Evolutionary conservation across 1,140 invertebrate genomes (phyloP).

Genomic region (Atta cephalotes): DNA sequence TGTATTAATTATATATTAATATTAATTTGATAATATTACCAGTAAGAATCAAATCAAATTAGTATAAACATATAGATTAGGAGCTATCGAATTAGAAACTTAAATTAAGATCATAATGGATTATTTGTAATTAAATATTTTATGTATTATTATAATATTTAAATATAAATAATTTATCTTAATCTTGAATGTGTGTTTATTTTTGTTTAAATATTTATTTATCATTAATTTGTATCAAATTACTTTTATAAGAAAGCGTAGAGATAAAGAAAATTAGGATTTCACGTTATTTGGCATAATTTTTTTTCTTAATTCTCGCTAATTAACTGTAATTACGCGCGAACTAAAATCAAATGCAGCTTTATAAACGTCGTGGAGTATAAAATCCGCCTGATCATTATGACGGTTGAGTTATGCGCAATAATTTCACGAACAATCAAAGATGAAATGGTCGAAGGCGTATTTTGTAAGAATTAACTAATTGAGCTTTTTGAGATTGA

Average conservation of each 20-base stretch:
- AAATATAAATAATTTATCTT: neutral
- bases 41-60: neutral
- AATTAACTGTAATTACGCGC: conserved; percentile 75
- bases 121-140: neutral
- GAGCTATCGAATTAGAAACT: neutral
- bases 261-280: neutral
- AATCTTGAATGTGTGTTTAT: neutral
- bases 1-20: neutral
- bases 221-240: neutral
- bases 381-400: conserved; percentile 73
- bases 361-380: conserved; percentile 67
- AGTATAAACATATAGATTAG: neutral
- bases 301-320: conserved; percentile 60
- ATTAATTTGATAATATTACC: neutral
- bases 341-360: conserved; percentile 67
- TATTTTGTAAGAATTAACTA: conserved; percentile 78
- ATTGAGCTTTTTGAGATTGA: conserved; percentile 77
- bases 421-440: conserved; percentile 81
- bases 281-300: neutral
- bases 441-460: conserved; percentile 69
- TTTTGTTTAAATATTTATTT: neutral
- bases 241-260: neutral
- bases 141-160: neutral
- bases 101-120: too few relatives aligned
- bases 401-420: conserved; percentile 73